Percentiles rank a stretch among this genome's conserved stretches.
Conservation (phyloP, 2,888 invertebrate species). For the Ernsta delagoae region DNA sequence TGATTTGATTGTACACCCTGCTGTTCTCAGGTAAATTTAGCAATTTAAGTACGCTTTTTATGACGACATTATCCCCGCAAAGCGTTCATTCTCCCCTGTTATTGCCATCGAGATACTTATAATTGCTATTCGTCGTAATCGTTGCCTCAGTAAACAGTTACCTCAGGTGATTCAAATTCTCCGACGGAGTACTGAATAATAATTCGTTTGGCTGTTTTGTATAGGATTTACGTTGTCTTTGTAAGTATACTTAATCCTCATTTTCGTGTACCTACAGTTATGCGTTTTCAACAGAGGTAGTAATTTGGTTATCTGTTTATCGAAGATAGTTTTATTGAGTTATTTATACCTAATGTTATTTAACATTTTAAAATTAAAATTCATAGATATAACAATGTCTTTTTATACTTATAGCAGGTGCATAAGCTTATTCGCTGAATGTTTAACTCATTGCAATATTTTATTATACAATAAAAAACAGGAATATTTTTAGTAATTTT, state of each 20-base stretch:
- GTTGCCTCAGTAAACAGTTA: slow-evolving; percentile 53
- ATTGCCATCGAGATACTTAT: slow-evolving; percentile 62
- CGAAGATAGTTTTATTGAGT: background rate
- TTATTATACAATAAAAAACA: too few species aligned
- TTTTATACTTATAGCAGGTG: too few species aligned
- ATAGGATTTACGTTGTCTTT: slow-evolving; percentile 17
- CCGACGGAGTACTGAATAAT: slow-evolving; percentile 30
- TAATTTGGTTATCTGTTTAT: background rate
- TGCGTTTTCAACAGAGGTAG: background rate
- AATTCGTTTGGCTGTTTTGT: slow-evolving; percentile 8
- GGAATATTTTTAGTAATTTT: too few species aligned
- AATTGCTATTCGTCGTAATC: slow-evolving; percentile 61
- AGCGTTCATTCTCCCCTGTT: slow-evolving; percentile 58
- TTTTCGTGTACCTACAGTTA: slow-evolving; percentile 8
- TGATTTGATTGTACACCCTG: slow-evolving; percentile 76
- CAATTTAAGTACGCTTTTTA: slow-evolving; percentile 75
- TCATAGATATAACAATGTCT: too few species aligned
- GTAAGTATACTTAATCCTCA: slow-evolving; percentile 13
- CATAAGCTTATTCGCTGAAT: too few species aligned
- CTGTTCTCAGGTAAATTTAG: slow-evolving; percentile 75
- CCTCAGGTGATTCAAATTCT: slow-evolving; percentile 37
- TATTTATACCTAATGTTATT: too few species aligned
- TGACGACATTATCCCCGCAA: slow-evolving; percentile 66
- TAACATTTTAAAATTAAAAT: too few species aligned
- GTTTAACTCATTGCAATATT: too few species aligned